These are phyloP conservation scores for Rhinolophus sinicus DNA, from an alignment of 2,113 vertebrate species.

Conservation along the genomic window DNA sequence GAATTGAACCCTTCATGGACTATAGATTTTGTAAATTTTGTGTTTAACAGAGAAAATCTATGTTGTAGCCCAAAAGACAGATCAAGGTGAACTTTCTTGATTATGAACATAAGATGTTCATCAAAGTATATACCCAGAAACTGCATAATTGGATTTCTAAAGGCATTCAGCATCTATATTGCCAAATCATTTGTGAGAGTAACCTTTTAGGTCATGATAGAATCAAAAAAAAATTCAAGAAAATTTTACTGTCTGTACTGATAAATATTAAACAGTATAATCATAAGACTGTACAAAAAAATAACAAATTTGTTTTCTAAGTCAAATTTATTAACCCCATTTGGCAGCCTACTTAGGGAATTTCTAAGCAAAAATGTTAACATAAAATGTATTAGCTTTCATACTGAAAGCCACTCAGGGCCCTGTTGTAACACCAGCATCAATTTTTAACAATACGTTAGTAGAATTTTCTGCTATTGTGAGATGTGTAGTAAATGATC, in stretches of 20 bases:
- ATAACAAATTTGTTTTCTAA: constrained; percentile 52
- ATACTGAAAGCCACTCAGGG: background rate
- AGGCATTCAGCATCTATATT: background rate
- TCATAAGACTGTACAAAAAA: background rate
- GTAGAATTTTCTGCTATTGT: constrained; percentile 4
- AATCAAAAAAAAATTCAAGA: background rate
- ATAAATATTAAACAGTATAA: constrained; percentile 63
- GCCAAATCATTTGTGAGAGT: background rate
- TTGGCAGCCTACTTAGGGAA: constrained; percentile 46
- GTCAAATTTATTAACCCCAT: constrained; percentile 68
- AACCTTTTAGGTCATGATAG: background rate
- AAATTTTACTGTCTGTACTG: constrained; percentile 31
- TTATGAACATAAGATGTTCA: constrained; percentile 61
- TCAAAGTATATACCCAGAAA: constrained; percentile 48
- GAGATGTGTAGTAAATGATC: background rate
- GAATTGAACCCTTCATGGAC: constrained; percentile 5
- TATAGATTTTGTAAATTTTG: constrained; percentile 54
- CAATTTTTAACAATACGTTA: constrained; percentile 48
- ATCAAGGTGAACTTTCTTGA: constrained; percentile 42
- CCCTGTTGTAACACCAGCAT: constrained; percentile 3
- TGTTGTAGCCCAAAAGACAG: constrained; percentile 46
- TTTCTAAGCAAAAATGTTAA: constrained; percentile 61
- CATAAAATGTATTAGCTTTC: constrained; percentile 60
- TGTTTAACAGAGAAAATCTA: constrained; percentile 56
- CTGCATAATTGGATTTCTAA: constrained; percentile 25